phyloP scores from a whole-genome alignment of 2,113 vertebrate species.

The Pachycephala philippinensis region DNA sequence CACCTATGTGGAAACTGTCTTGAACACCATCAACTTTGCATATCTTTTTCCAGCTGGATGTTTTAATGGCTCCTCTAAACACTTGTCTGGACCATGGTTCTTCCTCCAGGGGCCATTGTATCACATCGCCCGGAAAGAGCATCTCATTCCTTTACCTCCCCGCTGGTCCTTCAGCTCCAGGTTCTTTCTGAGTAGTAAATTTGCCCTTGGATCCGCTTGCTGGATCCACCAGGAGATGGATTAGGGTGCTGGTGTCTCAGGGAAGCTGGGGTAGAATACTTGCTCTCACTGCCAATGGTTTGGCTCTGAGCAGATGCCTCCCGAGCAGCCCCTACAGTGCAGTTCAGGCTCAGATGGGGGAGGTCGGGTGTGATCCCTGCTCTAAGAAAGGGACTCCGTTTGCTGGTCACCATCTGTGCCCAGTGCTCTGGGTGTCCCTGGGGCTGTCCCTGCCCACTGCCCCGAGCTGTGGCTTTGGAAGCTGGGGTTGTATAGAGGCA shows the following conservation, averaged over 20 bases:
- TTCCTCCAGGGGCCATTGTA: neutral
- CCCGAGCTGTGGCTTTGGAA: fast-evolving
- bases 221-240: neutral
- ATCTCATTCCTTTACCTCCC: neutral
- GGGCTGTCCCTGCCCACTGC: neutral
- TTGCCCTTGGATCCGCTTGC: neutral
- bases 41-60: neutral
- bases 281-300: neutral
- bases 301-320: neutral
- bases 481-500: neutral
- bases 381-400: neutral
- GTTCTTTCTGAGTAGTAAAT: neutral
- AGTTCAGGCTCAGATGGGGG: neutral
- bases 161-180: neutral
- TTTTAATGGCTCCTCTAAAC: neutral
- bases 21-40: neutral
- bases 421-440: neutral
- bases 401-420: neutral
- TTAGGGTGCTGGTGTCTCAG: neutral
- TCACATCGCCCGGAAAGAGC: neutral
- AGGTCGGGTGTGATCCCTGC: neutral
- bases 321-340: neutral
- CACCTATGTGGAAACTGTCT: neutral
- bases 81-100: neutral
- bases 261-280: neutral